Evolutionary conservation across 2,113 vertebrate genomes (phyloP), one percentile per base, ranked within the genome.

Genomic region (Cebus imitator): DNA sequence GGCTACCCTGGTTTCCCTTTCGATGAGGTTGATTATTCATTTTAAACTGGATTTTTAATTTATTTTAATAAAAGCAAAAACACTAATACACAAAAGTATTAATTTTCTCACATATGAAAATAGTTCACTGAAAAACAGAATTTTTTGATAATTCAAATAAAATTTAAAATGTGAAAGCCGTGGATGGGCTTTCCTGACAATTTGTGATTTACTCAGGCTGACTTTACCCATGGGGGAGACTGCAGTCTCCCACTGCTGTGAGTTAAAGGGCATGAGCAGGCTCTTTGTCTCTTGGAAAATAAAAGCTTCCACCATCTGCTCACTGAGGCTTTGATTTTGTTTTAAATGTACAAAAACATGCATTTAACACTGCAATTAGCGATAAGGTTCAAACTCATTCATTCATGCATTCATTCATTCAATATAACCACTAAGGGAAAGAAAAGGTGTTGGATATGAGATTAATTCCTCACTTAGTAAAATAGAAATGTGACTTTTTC

Each of bases 281-380:
- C 93, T 94, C 61, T 92, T 95, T 88, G 95, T 96, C 90, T 92
- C 43, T 76, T 64, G 48, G 70, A 95, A 97, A 90, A 97, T 66
- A 84, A 95, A 92, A 90, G 76, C 84, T 84, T 61, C 76, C 20
- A 50, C 89, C 70, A 94, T 98, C 93, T 97, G 90, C 48, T 96
- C 66, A 80, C 64, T 3, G 10, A 94, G 58, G 80, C 87, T 96
- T 87, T 90, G 87, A 43, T 88, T 96, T 85, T 73, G 40, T 88
- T 92, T 96, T 87, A 86, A 81, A 66, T 68, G 35, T 55, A 93
- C 64, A 48, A 97, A 84, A 96, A 20, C 25, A 72, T 2, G 43
- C 50, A 75, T 84, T 96, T 86, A 73, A 92, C 57, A 76, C 40
- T 70, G 64, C 10, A 73, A 48, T 89, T 75, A 81, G 37, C 32